Base-by-base conservation (phyloP, 2,797 vertebrate species). In the Notolabrus celidotus region DNA sequence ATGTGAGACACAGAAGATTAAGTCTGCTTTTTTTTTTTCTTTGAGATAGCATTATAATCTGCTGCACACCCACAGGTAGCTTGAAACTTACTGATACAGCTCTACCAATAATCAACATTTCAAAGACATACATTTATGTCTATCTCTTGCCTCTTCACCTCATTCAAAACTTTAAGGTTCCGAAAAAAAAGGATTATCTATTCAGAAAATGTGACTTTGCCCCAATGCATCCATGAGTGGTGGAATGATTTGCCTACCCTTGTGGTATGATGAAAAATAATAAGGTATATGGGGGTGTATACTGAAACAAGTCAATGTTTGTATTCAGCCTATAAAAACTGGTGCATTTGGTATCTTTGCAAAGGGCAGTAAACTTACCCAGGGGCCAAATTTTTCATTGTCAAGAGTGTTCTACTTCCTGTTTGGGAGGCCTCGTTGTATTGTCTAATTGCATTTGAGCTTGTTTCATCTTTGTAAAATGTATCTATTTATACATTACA, bases 171-270 rank as follows among this genome's bases (percentile, higher is more conserved):
- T n/a, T 50, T 7, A 0, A 51, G 41, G 27, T 38, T 12, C 4
- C 39, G 22, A 52, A 67, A 83, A 55, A 25, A 36, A 7, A 19
- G 12, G 5, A 67, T 73, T 53, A 68, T 65, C 43, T 52, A 42
- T 60, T 66, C 46, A 34, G 17, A 68, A 49, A 25, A 57, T 29
- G 29, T 23, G 47, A 23, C 36, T 20, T 36, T 19, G 23, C 58
- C 65, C 31, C 33, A 54, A 19, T 27, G 49, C 50, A 50, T 22
- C 25, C 31, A 51, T 66, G 56, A 56, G 56, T 11, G 4, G 10
- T 27, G 34, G 41, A 20, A 34, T 64, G 41, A 84, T 75, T 72
- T 62, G 46, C 6, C 6, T 27, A 27, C 3, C 51, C 66, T 49
- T 34, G 50, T 12, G 50, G 36, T 60, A 43, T 51, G 45, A 73